Evolutionary conservation across 1,140 invertebrate genomes (phyloP).

Genomic region (Chrysomallon squamiferum): DNA sequence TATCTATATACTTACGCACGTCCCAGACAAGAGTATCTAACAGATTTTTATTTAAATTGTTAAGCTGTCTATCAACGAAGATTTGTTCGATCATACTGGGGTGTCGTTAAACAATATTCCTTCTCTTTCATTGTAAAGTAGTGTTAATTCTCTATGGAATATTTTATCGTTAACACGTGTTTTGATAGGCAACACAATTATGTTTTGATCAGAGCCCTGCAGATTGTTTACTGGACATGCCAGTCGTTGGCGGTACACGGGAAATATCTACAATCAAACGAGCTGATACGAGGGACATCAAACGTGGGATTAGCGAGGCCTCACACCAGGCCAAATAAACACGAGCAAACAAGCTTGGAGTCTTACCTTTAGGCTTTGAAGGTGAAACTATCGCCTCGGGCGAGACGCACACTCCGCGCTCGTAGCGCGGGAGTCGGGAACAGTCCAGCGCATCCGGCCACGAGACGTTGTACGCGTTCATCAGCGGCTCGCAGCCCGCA

Average conservation of each 20-base stretch:
- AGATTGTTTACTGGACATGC: background rate
- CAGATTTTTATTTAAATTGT: too few species aligned
- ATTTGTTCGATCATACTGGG: too few species aligned
- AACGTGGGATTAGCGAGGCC: background rate
- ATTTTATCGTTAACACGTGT: too few species aligned
- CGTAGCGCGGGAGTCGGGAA: slow-evolving; percentile 48
- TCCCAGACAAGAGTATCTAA: too few species aligned
- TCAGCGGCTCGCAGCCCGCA: slow-evolving; percentile 52
- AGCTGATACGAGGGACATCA: slow-evolving; percentile 7
- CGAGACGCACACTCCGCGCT: slow-evolving; percentile 54
- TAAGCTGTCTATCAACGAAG: too few species aligned
- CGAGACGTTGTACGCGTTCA: slow-evolving; percentile 53
- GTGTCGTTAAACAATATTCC: too few species aligned
- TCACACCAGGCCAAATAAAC: background rate
- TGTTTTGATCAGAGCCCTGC: too few species aligned
- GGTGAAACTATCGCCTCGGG: slow-evolving; percentile 54
- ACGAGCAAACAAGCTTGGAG: background rate
- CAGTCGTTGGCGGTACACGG: too few species aligned
- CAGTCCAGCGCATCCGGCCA: slow-evolving; percentile 55
- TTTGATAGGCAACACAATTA: too few species aligned
- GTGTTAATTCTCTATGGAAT: too few species aligned
- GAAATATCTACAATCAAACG: slow-evolving; percentile 4
- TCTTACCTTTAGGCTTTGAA: slow-evolving; percentile 18
- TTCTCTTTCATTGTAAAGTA: too few species aligned
- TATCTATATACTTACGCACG: too few species aligned